These are phyloP conservation scores for Danio choprae DNA, from an alignment of 2,797 vertebrate species.

Conservation along the genomic window DNA sequence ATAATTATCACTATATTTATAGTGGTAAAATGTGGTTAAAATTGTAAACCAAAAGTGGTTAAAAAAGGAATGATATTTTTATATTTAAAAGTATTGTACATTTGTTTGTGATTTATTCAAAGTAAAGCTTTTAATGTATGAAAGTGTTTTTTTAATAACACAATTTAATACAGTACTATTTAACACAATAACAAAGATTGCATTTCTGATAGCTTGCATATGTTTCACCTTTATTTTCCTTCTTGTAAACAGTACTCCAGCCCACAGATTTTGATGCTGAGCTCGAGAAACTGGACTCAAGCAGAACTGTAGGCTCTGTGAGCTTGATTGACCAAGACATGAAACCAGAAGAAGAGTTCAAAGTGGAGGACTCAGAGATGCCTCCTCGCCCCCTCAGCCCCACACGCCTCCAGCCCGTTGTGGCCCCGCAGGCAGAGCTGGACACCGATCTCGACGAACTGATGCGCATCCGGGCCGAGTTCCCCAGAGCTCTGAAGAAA, in stretches of 20 bases:
- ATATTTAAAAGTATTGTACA: too few relatives aligned
- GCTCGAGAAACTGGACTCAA: conserved; percentile 67
- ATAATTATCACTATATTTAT: too few relatives aligned
- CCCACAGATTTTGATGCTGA: conserved; percentile 76
- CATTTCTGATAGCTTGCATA: background rate
- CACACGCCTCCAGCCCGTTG: conserved; percentile 86
- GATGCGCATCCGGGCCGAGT: conserved; percentile 84
- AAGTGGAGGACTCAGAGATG: conserved; percentile 35
- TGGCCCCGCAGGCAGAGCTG: conserved; percentile 81
- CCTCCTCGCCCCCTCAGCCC: conserved; percentile 87
- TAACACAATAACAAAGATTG: background rate
- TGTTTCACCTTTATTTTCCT: too few relatives aligned
- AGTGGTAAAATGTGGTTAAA: too few relatives aligned
- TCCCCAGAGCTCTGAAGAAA: conserved; percentile 88
- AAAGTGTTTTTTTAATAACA: background rate
- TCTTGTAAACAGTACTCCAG: conserved; percentile 63
- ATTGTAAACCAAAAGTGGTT: too few relatives aligned
- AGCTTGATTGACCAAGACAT: background rate
- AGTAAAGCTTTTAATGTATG: too few relatives aligned
- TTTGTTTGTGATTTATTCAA: too few relatives aligned
- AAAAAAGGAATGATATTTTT: too few relatives aligned
- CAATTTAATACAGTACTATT: too few relatives aligned
- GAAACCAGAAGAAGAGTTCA: conserved; percentile 31
- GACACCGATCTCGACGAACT: conserved; percentile 77
- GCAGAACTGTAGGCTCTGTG: conserved; percentile 36